Conservation (phyloP, 2,113 vertebrate genomes). For the Anoplopoma fimbria region DNA sequence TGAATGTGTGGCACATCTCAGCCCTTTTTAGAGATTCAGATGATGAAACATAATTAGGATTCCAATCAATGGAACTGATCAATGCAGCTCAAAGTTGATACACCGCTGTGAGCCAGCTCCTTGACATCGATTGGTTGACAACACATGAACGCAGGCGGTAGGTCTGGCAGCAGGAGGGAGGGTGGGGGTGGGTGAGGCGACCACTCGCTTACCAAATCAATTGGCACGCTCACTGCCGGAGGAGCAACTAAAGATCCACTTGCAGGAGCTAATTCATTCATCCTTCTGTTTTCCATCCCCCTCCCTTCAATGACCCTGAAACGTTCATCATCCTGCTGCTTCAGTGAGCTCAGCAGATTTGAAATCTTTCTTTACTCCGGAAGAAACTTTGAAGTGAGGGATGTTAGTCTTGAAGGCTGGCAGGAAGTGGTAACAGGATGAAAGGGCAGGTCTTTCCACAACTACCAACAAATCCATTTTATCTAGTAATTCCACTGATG, state of each 20-base stretch:
- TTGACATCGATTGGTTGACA: conserved; percentile 65
- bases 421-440: conserved; percentile 53
- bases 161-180: conserved; percentile 58
- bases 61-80: conserved; percentile 68
- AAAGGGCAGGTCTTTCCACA: conserved; percentile 44
- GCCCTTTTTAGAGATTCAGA: conserved; percentile 38
- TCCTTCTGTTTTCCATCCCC: conserved; percentile 21
- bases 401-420: conserved; percentile 54
- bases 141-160: conserved; percentile 50
- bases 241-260: conserved; percentile 55
- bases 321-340: conserved; percentile 14
- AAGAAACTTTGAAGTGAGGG: conserved; percentile 47
- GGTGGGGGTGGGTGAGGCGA: conserved; percentile 8
- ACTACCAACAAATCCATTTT: conserved; percentile 52
- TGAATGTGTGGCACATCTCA: conserved; percentile 14
- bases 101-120: conserved; percentile 45
- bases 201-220: conserved; percentile 69
- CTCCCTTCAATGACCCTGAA: conserved; percentile 9
- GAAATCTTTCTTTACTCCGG: conserved; percentile 16
- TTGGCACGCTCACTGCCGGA: conserved; percentile 58
- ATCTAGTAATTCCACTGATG: conserved; percentile 37
- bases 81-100: conserved; percentile 52
- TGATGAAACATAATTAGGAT: conserved; percentile 62
- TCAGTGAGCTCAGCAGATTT: conserved; percentile 46
- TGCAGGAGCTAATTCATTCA: conserved; percentile 53